phyloP scores from a whole-genome alignment of 2,113 vertebrate species.

The Pelodiscus sinensis region DNA sequence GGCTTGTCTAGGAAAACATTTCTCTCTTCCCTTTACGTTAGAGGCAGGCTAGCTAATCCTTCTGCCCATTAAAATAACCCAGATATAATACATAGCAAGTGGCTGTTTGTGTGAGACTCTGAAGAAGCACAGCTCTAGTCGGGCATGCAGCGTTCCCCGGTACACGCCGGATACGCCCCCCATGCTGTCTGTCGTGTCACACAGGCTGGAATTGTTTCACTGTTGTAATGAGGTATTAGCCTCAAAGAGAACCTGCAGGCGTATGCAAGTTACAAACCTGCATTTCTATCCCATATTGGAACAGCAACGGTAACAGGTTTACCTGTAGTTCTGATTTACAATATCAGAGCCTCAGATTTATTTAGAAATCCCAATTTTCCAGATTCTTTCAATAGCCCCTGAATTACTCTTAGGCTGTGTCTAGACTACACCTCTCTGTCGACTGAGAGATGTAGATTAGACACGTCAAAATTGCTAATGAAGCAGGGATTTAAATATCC shows the following conservation, averaged over 20 bases:
- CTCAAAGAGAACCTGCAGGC: rapidly evolving
- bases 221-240: not conserved
- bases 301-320: rapidly evolving
- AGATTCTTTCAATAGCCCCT: not conserved
- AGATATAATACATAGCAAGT: not conserved
- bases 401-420: no score
- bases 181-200: not conserved
- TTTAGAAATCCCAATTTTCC: not conserved
- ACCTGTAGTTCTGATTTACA: rapidly evolving
- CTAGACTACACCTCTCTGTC: no score
- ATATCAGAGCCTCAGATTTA: rapidly evolving
- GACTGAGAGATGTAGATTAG: no score
- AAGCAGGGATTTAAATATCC: no score
- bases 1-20: not conserved
- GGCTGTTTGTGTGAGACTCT: rapidly evolving
- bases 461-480: no score
- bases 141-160: not conserved
- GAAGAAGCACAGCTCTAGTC: rapidly evolving
- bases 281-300: rapidly evolving
- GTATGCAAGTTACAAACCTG: rapidly evolving
- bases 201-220: not conserved
- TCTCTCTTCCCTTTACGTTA: not conserved
- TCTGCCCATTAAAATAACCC: not conserved
- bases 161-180: not conserved
- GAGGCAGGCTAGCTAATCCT: not conserved